Evolutionary conservation across 2,113 vertebrate genomes (phyloP).

Genomic region (Trinectes maculatus): DNA sequence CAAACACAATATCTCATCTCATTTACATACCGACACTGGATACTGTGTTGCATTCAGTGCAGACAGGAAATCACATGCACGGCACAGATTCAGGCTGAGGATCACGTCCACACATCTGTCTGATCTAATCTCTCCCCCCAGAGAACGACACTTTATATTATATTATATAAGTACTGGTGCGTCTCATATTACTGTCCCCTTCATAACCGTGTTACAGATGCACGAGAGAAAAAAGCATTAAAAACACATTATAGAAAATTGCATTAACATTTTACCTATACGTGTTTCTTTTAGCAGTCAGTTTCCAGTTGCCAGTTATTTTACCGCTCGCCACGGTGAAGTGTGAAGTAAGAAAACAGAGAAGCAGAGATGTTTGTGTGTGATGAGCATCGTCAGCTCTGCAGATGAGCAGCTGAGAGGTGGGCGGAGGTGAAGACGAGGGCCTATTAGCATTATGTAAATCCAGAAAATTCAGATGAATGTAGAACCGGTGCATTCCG

Average conservation of each 20-base stretch:
- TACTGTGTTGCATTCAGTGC: not conserved
- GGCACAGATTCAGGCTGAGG: not conserved
- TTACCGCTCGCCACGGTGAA: not conserved
- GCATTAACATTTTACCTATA: no score
- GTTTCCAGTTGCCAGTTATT: no score
- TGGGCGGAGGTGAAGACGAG: not conserved
- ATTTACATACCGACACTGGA: slow-evolving; percentile 26
- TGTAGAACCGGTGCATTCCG: not conserved
- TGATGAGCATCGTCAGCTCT: not conserved
- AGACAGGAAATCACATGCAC: not conserved
- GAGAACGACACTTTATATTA: not conserved
- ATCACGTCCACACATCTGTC: not conserved
- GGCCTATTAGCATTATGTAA: not conserved
- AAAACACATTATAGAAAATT: no score
- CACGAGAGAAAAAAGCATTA: not conserved
- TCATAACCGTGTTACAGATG: not conserved
- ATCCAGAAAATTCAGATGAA: not conserved
- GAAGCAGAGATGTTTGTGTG: not conserved
- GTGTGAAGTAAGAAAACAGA: not conserved
- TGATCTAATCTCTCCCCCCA: not conserved
- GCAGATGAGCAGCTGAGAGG: not conserved
- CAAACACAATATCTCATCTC: slow-evolving; percentile 31
- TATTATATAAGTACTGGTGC: not conserved
- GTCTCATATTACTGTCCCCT: not conserved
- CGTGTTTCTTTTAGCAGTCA: no score